Evolutionary conservation across 2,888 invertebrate species (phyloP).

Genomic region (Sphaerophoria rueppellii): DNA sequence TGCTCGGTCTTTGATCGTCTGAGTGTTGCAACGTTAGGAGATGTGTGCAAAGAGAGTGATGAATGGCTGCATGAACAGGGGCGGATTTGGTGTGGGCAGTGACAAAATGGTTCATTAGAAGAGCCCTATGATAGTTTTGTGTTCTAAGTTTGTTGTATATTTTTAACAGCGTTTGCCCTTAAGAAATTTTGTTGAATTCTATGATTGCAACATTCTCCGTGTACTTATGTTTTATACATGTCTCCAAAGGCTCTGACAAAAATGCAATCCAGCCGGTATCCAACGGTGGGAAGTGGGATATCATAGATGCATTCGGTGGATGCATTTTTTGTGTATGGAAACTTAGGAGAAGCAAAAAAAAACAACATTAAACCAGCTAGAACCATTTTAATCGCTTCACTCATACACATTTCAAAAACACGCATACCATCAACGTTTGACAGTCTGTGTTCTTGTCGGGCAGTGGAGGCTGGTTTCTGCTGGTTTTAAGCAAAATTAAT

Average conservation of each 20-base stretch:
- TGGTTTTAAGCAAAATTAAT: slow-evolving; percentile 59
- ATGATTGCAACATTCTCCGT: too few species aligned
- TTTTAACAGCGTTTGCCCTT: too few species aligned
- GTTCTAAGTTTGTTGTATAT: too few species aligned
- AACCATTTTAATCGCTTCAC: slow-evolving; percentile 62
- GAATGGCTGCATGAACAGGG: slow-evolving; percentile 5
- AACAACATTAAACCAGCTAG: slow-evolving; percentile 53
- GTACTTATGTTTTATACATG: too few species aligned
- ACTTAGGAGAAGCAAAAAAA: slow-evolving; percentile 1
- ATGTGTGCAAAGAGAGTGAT: slow-evolving; percentile 36
- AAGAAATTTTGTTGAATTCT: too few species aligned
- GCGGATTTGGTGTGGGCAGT: background rate
- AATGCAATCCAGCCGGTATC: background rate
- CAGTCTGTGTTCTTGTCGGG: slow-evolving; percentile 32
- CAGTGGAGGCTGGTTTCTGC: slow-evolving; percentile 43
- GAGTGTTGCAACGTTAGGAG: slow-evolving; percentile 59
- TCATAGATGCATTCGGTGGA: slow-evolving; percentile 59
- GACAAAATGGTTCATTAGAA: background rate
- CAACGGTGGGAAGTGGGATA: slow-evolving; percentile 27
- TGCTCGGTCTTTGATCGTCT: slow-evolving; percentile 71
- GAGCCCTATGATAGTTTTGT: background rate
- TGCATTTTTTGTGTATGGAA: slow-evolving; percentile 56
- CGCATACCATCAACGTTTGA: background rate
- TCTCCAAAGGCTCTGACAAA: too few species aligned
- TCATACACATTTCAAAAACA: background rate